These are phyloP conservation scores for Arizona elegans DNA, from an alignment of 2,113 vertebrate species.

Conservation along the genomic window DNA sequence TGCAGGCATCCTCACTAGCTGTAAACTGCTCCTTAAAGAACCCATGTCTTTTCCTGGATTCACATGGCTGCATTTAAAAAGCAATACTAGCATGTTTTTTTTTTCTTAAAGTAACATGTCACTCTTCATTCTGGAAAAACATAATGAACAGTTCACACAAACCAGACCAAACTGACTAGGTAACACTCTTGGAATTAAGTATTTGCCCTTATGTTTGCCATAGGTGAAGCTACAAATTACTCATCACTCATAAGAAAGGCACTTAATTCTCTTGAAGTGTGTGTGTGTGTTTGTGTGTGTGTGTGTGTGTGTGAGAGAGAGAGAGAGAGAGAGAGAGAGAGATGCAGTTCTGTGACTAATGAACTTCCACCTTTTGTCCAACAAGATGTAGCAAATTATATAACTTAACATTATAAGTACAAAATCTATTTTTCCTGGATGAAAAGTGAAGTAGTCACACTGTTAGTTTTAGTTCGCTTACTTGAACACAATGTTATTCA, in stretches of 20 bases:
- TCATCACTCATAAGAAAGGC: neutral
- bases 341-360: conserved; percentile 14
- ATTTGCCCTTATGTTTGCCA: neutral
- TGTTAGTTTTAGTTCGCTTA: conserved; percentile 39
- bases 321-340: conserved; percentile 10
- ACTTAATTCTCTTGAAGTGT: neutral
- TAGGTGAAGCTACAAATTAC: neutral
- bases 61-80: neutral
- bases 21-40: neutral
- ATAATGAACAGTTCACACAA: neutral
- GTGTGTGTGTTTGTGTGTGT: no score
- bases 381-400: conserved; percentile 39
- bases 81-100: neutral
- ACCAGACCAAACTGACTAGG: neutral
- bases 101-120: neutral
- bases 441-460: conserved; percentile 34
- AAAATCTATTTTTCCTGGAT: neutral
- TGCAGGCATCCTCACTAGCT: neutral
- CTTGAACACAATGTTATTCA: conserved; percentile 40
- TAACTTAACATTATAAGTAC: neutral
- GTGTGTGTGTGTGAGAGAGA: neutral
- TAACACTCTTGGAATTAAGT: neutral
- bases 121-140: neutral
- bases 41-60: neutral
- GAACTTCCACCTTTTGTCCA: neutral